A percentile compares a stretch with the other conserved stretches of the same genome.
These are phyloP conservation scores for Syritta pipiens DNA, from an alignment of 2,888 invertebrate species.

Conservation along the genomic window DNA sequence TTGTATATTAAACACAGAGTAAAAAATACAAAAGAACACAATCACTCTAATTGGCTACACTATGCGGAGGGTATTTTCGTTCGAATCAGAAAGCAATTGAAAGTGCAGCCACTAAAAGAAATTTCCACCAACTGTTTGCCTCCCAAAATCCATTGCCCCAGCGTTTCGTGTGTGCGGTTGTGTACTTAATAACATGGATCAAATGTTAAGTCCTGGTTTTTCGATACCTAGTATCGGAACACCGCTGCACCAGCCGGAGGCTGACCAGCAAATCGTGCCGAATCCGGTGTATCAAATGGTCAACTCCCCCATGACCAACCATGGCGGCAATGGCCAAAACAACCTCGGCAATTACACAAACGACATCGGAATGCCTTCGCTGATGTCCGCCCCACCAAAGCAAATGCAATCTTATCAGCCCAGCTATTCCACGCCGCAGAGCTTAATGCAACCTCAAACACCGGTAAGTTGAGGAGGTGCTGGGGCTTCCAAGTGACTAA, in stretches of 20 bases:
- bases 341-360: constrained; percentile 71
- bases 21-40: neutral
- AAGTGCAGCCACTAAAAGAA: neutral
- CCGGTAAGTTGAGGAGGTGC: too few relatives aligned
- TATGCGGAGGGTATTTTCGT: neutral
- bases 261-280: constrained; percentile 93
- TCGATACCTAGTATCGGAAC: constrained; percentile 95
- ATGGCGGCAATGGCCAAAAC: constrained; percentile 41
- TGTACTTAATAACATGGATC: constrained; percentile 85
- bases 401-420: constrained; percentile 88
- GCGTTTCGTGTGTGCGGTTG: neutral
- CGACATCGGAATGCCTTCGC: constrained; percentile 82
- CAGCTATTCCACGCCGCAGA: constrained; percentile 88
- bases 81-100: neutral
- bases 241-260: constrained; percentile 93
- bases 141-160: neutral
- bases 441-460: constrained; percentile 93
- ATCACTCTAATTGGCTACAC: neutral
- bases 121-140: neutral
- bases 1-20: too few relatives aligned
- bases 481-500: too few relatives aligned
- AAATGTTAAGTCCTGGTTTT: constrained; percentile 93
- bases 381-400: constrained; percentile 85
- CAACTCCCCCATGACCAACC: constrained; percentile 69
- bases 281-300: constrained; percentile 85